Evolutionary conservation across 2,113 vertebrate genomes (phyloP), one percentile per base, ranked within the genome.

Genomic region (Saguinus imperator): DNA sequence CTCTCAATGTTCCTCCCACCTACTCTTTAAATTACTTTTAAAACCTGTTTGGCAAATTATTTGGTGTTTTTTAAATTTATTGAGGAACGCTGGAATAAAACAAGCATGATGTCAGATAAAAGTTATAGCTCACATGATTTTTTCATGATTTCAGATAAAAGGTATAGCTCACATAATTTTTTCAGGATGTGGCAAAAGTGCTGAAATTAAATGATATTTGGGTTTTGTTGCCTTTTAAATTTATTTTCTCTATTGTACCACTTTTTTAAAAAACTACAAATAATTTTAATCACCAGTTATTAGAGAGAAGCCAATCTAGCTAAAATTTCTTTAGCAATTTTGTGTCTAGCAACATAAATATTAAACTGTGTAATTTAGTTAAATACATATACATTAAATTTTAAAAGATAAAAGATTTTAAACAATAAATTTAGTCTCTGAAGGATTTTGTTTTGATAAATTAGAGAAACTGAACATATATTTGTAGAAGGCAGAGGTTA

Each of bases 271-370:
- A 82, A 35, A 50, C 50, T 43, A 57, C 0, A 79, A 66, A 1
- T 87, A 5, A 83, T 85, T 93, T 84, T 88, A 81, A 88, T 61
- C n/a, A 29, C 27, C 40, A 21, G 20, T 55, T 93, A 7, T 81
- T 91, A 88, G 70, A 76, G 70, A 91, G 29, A 66, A 96, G 29
- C n/a, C 48, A 70, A 48, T 79, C 58, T 87, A 58, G 75, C 80
- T 94, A 43, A 27, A 82, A 73, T 66, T 55, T 94, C 32, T 72
- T 82, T 77, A 75, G 61, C 35, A 86, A 35, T 57, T 97, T 79
- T 89, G 29, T 82, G 23, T 66, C 9, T 83, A 83, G n/a, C 61
- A 82, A 92, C 43, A 9, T 91, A 96, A 96, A 70, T 91, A 70
- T 61, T 77, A 91, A 86, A 72, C 18, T 48, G n/a, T 50, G 20